Evolutionary conservation across 92 coral and sea anemone genomes (phyloP).

Genomic region (Epizoanthus ramosus): DNA sequence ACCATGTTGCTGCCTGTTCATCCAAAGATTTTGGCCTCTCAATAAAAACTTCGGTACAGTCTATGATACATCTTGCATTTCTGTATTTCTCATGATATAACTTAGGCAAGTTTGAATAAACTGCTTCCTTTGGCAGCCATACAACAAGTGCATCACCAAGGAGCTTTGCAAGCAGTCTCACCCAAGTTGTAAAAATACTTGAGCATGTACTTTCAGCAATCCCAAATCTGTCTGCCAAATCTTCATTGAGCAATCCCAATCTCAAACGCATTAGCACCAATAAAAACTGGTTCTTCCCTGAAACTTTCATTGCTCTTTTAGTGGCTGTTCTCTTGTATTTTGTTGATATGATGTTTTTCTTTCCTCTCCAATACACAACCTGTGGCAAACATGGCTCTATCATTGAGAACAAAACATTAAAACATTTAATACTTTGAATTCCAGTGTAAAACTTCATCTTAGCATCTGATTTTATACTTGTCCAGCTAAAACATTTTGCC

Average conservation of each 20-base stretch:
- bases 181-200: constrained; percentile 49
- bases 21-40: constrained; percentile 46
- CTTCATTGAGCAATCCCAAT: constrained; percentile 47
- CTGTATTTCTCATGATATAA: constrained; percentile 44
- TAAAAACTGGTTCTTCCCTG: constrained; percentile 45
- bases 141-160: constrained; percentile 40
- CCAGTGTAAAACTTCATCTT: constrained; percentile 54
- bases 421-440: constrained; percentile 44
- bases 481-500: constrained; percentile 41
- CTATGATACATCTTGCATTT: constrained; percentile 41
- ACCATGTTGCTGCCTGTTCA: constrained; percentile 48
- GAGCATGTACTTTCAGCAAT: constrained; percentile 45
- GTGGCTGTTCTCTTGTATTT: constrained; percentile 44
- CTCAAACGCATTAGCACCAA: constrained; percentile 51
- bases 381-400: constrained; percentile 46
- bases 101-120: constrained; percentile 38
- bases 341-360: constrained; percentile 43
- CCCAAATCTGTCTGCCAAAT: constrained; percentile 49
- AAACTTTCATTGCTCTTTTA: constrained; percentile 40
- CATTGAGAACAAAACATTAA: constrained; percentile 46
- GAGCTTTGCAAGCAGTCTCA: constrained; percentile 38
- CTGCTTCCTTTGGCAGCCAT: constrained; percentile 45
- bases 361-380: constrained; percentile 52
- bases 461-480: constrained; percentile 49
- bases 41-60: constrained; percentile 55